A percentile compares a stretch with the other conserved stretches of the same genome.
Conservation (phyloP, 2,888 invertebrate species). For the Aphodius sticticus region DNA sequence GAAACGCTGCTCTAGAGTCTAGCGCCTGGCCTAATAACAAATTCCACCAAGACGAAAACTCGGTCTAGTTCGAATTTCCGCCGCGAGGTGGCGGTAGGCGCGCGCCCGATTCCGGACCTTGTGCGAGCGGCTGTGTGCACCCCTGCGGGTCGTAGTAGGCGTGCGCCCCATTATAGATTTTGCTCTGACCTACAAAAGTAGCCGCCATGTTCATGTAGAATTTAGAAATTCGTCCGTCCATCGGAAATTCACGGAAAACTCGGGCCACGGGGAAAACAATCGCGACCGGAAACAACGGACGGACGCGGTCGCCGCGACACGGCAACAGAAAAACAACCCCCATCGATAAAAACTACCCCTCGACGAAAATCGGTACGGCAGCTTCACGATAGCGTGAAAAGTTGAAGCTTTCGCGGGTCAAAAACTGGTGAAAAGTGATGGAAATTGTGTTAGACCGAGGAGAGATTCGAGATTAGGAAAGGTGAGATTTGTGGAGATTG, state of each 20-base stretch:
- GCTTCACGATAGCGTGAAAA: neutral
- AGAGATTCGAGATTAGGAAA: neutral
- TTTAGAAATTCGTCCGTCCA: neutral
- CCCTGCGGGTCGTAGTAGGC: neutral
- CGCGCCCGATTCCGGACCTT: neutral
- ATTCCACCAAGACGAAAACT: too few species aligned
- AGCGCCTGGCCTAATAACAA: too few species aligned
- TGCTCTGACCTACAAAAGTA: neutral
- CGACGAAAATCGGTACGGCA: neutral
- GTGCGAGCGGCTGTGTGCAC: neutral
- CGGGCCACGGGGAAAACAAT: neutral
- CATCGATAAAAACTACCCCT: neutral
- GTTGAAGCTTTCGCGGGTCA: neutral
- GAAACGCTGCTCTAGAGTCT: too few species aligned
- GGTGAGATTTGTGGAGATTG: neutral
- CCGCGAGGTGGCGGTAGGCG: neutral
- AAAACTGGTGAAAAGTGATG: neutral
- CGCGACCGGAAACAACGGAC: neutral
- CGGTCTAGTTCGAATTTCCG: neutral
- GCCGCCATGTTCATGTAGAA: neutral
- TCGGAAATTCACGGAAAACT: neutral
- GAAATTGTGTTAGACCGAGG: neutral
- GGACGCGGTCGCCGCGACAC: neutral
- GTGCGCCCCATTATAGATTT: constrained; percentile 4
- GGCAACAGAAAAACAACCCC: neutral